phyloP scores from a whole-genome alignment of 2,888 invertebrate genomes.

The Lithophane ornitopus region DNA sequence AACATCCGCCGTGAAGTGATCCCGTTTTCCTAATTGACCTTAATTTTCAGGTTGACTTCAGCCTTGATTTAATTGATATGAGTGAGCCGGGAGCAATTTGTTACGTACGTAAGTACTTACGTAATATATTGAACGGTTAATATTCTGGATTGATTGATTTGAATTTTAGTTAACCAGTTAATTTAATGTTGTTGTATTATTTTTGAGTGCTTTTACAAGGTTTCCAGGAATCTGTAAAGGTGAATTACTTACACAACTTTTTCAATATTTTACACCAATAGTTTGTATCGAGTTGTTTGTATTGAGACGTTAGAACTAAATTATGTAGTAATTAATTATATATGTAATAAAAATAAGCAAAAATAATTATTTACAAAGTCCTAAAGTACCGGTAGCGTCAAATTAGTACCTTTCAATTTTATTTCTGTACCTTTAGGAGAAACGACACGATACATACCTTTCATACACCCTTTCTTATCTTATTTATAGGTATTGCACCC shows the following conservation, averaged over 20 bases:
- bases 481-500: too few relatives aligned
- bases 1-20: conserved; percentile 68
- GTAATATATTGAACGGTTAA: conserved; percentile 1
- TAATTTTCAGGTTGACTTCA: conserved; percentile 48
- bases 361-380: neutral
- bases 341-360: neutral
- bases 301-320: neutral
- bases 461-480: too few relatives aligned
- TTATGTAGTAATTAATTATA: neutral
- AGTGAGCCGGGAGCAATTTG: conserved; percentile 24
- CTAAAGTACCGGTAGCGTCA: neutral
- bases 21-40: conserved; percentile 51
- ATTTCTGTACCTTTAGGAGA: neutral
- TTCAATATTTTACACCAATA: neutral
- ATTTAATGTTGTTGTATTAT: conserved; percentile 4
- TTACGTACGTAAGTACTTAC: neutral
- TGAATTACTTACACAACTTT: neutral
- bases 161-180: neutral
- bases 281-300: neutral
- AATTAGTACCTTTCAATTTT: too few relatives aligned
- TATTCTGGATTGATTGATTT: conserved; percentile 22
- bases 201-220: neutral
- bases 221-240: neutral
- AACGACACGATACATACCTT: neutral
- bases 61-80: conserved; percentile 45